Evolutionary conservation across 2,797 vertebrate species (phyloP), one percentile per base, ranked within the genome.

Genomic region (Salmo trutta): DNA sequence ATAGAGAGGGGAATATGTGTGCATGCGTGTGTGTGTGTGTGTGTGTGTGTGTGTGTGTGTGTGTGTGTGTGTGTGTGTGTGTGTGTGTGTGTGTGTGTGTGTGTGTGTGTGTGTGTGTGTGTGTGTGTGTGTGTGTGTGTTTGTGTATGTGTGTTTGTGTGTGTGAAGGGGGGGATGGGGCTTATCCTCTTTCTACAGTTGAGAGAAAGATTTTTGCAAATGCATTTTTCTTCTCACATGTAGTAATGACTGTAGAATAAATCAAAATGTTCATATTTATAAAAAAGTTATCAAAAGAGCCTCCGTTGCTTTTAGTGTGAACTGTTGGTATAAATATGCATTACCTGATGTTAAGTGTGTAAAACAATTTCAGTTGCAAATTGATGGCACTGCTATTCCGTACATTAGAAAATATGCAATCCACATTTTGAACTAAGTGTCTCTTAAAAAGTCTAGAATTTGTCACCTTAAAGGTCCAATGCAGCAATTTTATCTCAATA

Each of bases 71-170:
- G 33, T 33, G 33, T 4, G 33, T 4, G 33, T 33, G 33, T 33
- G 33, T 33, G 3, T 33, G 76, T 19, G 75, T 69, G 66, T 53
- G 51, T 69, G 47, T 31, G 15, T 72, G 2, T 16, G 69, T 73
- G 68, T 33, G 52, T 77, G n/a, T 71, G 19, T 41, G 21, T 53
- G 52, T 53, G 53, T 73, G 33, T 73, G 72, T 73, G 53, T 62
- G 72, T 73, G 71, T 54, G 71, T 29, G 71, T 52, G 71, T 70
- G 75, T 76, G 66, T 56, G 33, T 59, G 67, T 53, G 66, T 51
- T 17, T 31, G 65, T 70, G 53, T 54, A 24, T 47, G 68, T 27
- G 21, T 29, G 31, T 64, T 29, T 36, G 53, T 0, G 2, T 74
- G 67, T 41, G 54, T 19, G 54, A 59, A 59, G 53, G 53, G 53